Conservation (phyloP, 2,797 vertebrate genomes). For the Cirrhinus molitorella region DNA sequence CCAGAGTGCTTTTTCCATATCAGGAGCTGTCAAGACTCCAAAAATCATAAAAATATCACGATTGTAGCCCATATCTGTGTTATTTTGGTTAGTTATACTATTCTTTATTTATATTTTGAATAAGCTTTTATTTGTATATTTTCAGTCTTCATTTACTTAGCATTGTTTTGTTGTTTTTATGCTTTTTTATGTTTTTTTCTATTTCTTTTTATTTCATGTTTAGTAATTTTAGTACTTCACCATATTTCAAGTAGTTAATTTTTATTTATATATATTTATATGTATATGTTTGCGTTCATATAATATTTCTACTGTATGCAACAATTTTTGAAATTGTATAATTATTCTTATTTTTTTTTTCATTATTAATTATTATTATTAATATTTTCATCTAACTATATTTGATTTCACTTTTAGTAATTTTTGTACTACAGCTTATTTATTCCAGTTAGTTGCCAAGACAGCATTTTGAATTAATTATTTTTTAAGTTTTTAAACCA, state of each 20-base stretch:
- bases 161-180: background rate
- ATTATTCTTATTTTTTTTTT: no score
- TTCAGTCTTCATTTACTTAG: background rate
- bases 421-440: background rate
- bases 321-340: no score
- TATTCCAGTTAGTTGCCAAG: background rate
- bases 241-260: background rate
- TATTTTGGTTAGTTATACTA: background rate
- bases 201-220: background rate
- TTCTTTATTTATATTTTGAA: background rate
- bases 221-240: background rate
- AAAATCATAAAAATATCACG: background rate
- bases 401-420: background rate
- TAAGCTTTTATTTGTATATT: background rate
- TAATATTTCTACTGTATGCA: background rate
- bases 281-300: no score
- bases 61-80: background rate
- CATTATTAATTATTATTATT: no score
- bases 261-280: no score
- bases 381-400: background rate
- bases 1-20: background rate
- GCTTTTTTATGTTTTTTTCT: background rate
- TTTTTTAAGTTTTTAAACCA: background rate
- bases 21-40: background rate
- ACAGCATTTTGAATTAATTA: background rate